Conservation (phyloP, 2,888 invertebrate genomes). For the Dastarcus helophoroides region DNA sequence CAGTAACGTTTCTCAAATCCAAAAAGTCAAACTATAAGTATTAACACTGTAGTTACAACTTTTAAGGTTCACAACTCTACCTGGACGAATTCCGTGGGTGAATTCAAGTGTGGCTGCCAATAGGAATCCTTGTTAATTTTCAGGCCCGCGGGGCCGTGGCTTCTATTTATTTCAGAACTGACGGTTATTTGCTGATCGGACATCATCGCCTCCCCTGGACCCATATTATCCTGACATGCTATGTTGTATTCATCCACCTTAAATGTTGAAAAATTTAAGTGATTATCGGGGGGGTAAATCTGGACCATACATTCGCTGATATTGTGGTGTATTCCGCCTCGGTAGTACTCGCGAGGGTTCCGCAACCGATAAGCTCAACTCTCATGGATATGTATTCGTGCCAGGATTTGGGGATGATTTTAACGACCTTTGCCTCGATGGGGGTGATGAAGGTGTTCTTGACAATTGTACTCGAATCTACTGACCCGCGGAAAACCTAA, state of each 20-base stretch:
- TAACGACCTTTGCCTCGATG: conserved; percentile 61
- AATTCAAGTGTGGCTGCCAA: conserved; percentile 58
- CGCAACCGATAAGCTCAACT: conserved; percentile 67
- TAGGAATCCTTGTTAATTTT: conserved; percentile 40
- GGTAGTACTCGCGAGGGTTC: conserved; percentile 22
- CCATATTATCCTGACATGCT: conserved; percentile 39
- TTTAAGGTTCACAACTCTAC: conserved; percentile 29
- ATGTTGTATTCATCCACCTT: conserved; percentile 1
- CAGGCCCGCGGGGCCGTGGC: conserved; percentile 36
- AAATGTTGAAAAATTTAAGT: conserved; percentile 1
- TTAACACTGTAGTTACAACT: background rate
- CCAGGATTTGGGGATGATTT: conserved; percentile 67
- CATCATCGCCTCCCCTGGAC: conserved; percentile 51
- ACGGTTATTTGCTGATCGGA: conserved; percentile 53
- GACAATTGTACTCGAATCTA: conserved; percentile 45
- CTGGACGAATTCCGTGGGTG: conserved; percentile 58
- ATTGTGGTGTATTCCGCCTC: conserved; percentile 2
- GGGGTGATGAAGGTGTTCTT: conserved; percentile 58
- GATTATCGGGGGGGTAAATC: conserved; percentile 3
- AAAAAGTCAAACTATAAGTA: conserved; percentile 59
- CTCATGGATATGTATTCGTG: conserved; percentile 51
- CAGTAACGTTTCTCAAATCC: conserved; percentile 64
- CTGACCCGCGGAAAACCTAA: conserved; percentile 62
- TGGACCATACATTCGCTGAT: background rate
- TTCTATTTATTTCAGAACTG: conserved; percentile 42